Conservation (phyloP, 2,888 invertebrate genomes). For the Acanthosepion esculentum region DNA sequence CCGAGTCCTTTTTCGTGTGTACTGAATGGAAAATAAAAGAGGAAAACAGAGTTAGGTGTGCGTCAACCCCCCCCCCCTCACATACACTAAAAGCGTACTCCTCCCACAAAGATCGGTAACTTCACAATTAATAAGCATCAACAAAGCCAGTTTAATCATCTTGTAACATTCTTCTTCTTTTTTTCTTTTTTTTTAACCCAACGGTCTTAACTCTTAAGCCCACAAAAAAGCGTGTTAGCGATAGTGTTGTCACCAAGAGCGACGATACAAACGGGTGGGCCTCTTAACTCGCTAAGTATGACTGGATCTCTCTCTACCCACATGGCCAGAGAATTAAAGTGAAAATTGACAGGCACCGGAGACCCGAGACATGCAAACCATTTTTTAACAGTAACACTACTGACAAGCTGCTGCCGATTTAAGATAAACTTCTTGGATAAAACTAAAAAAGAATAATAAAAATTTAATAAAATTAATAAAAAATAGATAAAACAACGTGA, state of each 20-base stretch:
- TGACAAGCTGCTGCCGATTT: background rate
- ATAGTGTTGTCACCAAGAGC: background rate
- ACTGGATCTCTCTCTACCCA: too few species aligned
- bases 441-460: too few species aligned
- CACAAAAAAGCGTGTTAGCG: background rate
- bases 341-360: background rate
- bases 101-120: background rate
- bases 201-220: too few species aligned
- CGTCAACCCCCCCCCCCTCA: background rate
- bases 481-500: too few species aligned
- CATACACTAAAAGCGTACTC: background rate
- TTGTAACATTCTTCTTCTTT: too few species aligned
- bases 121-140: background rate
- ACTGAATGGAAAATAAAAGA: background rate
- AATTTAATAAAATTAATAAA: too few species aligned
- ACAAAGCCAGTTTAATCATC: background rate
- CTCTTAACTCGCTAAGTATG: too few species aligned
- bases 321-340: background rate
- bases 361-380: background rate
- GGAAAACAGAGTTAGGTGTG: background rate
- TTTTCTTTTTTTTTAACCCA: too few species aligned
- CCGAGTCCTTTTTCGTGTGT: background rate
- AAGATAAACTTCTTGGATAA: too few species aligned
- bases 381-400: background rate
- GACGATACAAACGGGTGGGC: background rate